Evolutionary conservation across 2,888 invertebrate species (phyloP).

Genomic region (Zelleria hepariella): DNA sequence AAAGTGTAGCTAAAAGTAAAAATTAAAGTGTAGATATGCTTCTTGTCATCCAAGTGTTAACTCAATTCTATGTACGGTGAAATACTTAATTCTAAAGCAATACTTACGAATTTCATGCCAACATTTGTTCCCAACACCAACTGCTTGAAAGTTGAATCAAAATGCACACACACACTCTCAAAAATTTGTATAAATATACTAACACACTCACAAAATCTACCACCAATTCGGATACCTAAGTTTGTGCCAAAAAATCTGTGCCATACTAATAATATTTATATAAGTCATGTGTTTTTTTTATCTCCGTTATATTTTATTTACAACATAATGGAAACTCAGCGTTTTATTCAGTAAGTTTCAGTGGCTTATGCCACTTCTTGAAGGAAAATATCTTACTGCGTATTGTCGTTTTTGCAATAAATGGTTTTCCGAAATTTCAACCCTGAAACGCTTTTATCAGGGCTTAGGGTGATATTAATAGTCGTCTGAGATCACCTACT

Average conservation of each 20-base stretch:
- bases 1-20: background rate
- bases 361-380: too few species aligned
- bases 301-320: background rate
- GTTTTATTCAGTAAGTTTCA: too few species aligned
- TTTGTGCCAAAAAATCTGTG: constrained; percentile 51
- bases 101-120: constrained; percentile 55
- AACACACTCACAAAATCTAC: constrained; percentile 7
- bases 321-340: too few species aligned
- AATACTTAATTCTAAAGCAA: constrained; percentile 37
- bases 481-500: too few species aligned
- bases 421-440: too few species aligned
- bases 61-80: background rate
- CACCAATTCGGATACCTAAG: constrained; percentile 7
- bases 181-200: background rate
- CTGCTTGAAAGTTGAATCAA: constrained; percentile 36
- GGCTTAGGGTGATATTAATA: too few species aligned
- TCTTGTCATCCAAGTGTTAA: background rate
- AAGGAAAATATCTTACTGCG: too few species aligned
- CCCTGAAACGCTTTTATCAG: too few species aligned
- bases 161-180: constrained; percentile 43
- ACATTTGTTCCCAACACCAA: constrained; percentile 64
- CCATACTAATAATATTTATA: background rate
- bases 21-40: background rate
- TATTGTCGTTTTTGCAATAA: too few species aligned
- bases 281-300: constrained; percentile 2